Conservation (phyloP, 92 coral and sea anemone species). For the Hydrozoanthus gracilis region DNA sequence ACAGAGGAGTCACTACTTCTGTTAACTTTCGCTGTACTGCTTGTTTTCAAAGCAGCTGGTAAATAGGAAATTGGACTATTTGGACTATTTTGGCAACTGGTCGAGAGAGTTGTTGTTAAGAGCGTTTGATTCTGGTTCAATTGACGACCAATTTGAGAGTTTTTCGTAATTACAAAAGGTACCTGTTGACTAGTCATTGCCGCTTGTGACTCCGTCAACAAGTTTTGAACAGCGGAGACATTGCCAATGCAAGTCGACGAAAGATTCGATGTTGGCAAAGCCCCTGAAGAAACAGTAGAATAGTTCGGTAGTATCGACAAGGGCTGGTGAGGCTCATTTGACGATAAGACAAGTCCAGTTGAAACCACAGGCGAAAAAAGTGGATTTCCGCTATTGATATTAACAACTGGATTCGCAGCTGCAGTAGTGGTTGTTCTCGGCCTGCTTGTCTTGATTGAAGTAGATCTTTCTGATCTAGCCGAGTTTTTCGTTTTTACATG, state of each 20-base stretch:
- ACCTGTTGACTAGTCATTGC: background rate
- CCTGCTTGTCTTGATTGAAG: background rate
- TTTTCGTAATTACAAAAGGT: conserved; percentile 10
- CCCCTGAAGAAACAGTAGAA: background rate
- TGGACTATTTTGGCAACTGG: background rate
- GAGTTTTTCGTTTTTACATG: conserved; percentile 14
- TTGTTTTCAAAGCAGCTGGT: background rate
- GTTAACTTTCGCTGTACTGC: background rate
- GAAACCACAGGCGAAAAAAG: background rate
- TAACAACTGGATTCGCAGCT: background rate
- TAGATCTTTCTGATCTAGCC: background rate
- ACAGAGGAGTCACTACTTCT: conserved; percentile 18
- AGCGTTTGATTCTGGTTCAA: conserved; percentile 1
- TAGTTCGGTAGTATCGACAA: background rate
- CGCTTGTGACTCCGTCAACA: background rate
- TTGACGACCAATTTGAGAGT: background rate
- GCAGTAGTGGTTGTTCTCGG: background rate
- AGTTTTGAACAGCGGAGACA: background rate
- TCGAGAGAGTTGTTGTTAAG: background rate
- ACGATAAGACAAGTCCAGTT: background rate
- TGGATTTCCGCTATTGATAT: background rate
- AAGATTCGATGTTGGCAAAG: background rate
- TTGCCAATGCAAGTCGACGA: background rate
- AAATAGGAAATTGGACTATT: background rate
- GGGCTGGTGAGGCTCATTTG: background rate